Evolutionary conservation across 1,140 invertebrate species (phyloP), one percentile per base, ranked within the genome.

Genomic region (Tetramorium simillimum): DNA sequence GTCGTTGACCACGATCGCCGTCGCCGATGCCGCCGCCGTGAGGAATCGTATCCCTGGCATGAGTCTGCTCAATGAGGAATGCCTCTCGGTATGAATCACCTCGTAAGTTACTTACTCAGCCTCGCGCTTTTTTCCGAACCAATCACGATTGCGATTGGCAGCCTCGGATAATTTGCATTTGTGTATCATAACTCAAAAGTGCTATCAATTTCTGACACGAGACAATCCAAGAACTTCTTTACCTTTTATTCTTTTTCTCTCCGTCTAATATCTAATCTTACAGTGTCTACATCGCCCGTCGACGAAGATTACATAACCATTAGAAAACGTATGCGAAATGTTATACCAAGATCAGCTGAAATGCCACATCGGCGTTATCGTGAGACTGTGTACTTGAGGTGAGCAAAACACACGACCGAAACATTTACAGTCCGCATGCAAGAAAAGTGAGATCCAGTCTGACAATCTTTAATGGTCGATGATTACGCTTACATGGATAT

Each of bases 1-100:
- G 76, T 88, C 73, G 75, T 89, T 89, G 82, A 84, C 84, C 84
- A 73, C 63, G 62, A 76, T 14, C 78, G 63, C 72, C 56, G 51
- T 28, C 33, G 65, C 37, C 56, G 53, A 18, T 24, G 65, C 37
- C 51, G 51, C 63, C 60, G 43, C 53, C 12, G 62, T n/a, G 62
- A 67, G 46, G n/a, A 62, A 10, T 33, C 16, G 49, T 43, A 70
- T 77, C 28, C 65, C 28, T 40, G 40, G 65, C 33, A 24, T 46
- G 40, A 69, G 40, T 49, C 65, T 49, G 43, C 65, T 69, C 65
- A 69, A 69, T 69, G 37, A 46, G 28, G 40, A 46, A 46, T 46
- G 40, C 24, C 40, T 46, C 65, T n/a, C 40, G 40, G 40, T 43
- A 69, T 69, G 53, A 86, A 81, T 86, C 85, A 81, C 12, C 37